Evolutionary conservation across 2,113 vertebrate genomes (phyloP).

Genomic region (Tiliqua scincoides): DNA sequence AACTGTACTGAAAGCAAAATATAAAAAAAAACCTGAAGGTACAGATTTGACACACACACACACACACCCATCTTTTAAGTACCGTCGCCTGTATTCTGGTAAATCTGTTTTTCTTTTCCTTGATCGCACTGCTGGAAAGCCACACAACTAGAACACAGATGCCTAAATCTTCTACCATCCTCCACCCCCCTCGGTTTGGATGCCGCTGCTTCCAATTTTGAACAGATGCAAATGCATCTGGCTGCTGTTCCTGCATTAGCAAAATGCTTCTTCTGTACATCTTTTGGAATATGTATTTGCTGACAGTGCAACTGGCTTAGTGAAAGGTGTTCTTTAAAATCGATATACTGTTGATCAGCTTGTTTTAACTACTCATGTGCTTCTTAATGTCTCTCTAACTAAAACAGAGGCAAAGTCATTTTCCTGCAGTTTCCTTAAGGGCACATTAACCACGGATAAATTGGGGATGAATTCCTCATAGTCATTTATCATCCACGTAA

Average conservation of each 20-base stretch:
- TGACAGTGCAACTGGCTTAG: slow-evolving; percentile 1
- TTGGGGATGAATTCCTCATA: slow-evolving; percentile 19
- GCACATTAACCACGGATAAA: slow-evolving; percentile 18
- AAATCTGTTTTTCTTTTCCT: slow-evolving; percentile 20
- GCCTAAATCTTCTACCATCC: not conserved
- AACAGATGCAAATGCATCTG: slow-evolving; percentile 10
- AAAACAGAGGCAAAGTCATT: slow-evolving; percentile 7
- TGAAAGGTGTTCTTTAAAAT: slow-evolving; percentile 23
- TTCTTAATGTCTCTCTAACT: slow-evolving; percentile 3
- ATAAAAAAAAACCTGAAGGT: slow-evolving; percentile 57
- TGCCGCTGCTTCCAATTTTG: not conserved
- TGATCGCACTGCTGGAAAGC: slow-evolving; percentile 34
- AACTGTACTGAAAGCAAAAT: slow-evolving; percentile 54
- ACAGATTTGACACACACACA: too few relatives aligned
- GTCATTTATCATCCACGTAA: slow-evolving; percentile 10
- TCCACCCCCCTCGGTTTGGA: not conserved
- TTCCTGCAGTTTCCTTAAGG: slow-evolving; percentile 38
- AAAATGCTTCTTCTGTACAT: slow-evolving; percentile 34
- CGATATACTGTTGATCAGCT: slow-evolving; percentile 18
- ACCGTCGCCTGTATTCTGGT: slow-evolving; percentile 40
- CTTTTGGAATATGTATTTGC: not conserved
- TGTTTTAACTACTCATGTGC: slow-evolving; percentile 29
- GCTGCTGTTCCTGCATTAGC: not conserved
- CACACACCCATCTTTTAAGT: slow-evolving; percentile 39
- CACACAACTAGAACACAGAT: slow-evolving; percentile 31